These are phyloP conservation scores for Eledona agricola DNA, from an alignment of 2,888 invertebrate genomes.

Conservation along the genomic window DNA sequence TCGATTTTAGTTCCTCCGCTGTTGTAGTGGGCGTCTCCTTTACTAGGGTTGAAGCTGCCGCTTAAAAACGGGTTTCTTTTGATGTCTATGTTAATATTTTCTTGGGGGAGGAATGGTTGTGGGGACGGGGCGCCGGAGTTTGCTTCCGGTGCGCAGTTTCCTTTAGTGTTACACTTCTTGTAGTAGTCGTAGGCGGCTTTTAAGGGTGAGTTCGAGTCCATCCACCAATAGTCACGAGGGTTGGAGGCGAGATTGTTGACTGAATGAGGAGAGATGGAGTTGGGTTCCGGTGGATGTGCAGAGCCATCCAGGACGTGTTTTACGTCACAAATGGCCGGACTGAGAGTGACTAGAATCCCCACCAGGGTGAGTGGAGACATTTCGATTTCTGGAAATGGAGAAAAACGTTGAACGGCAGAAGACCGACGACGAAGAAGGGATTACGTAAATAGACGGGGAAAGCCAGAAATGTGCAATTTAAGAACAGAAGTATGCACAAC, in stretches of 20 bases:
- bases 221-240: constrained; percentile 70
- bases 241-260: constrained; percentile 44
- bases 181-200: constrained; percentile 62
- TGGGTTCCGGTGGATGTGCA: constrained; percentile 43
- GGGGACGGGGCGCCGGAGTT: constrained; percentile 11
- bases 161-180: constrained; percentile 56
- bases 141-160: constrained; percentile 46
- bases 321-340: constrained; percentile 49
- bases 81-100: constrained; percentile 43
- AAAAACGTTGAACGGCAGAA: constrained; percentile 5
- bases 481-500: too few species aligned
- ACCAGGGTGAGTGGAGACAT: constrained; percentile 58
- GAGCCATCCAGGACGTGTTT: constrained; percentile 51
- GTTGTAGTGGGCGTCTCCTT: constrained; percentile 23
- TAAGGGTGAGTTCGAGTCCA: constrained; percentile 68
- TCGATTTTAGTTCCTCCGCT: constrained; percentile 39
- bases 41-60: constrained; percentile 43
- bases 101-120: constrained; percentile 17
- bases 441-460: too few species aligned
- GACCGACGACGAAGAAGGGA: too few species aligned
- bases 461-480: too few species aligned
- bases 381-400: constrained; percentile 36
- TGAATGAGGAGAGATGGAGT: constrained; percentile 41
- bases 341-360: constrained; percentile 53
- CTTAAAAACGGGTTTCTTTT: constrained; percentile 57